Base-by-base conservation (phyloP, 92 coral and sea anemone species). In the Parazoanthus darwini region DNA sequence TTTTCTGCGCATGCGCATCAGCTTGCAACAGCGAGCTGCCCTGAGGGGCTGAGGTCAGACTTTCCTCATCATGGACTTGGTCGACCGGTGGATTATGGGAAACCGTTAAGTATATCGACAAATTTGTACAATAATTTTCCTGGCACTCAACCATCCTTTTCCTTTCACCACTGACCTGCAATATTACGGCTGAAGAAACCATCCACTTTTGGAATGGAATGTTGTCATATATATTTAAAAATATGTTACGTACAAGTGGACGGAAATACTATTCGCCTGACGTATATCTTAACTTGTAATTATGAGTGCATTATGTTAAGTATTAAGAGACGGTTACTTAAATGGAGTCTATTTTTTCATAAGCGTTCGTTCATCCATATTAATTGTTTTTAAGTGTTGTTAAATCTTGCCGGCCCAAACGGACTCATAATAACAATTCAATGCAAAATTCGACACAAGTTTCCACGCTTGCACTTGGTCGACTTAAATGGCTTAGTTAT, bases 101-200 rank as follows among this genome's bases (percentile, higher is more conserved):
- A 95, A 79, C 96, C 98, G 71, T 90, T 95, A 85, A 88, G 93
- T 80, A 95, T 95, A 90, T 82, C 98, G 13, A 93, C 98, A 16
- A 86, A 94, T 35, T 92, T 95, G 88, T 92, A 94, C 56, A 86
- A 92, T 68, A 92, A 92, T 42, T 94, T 85, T 56, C 86, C 94
- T 11, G 98, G 98, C 25, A 83, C 89, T 68, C 93, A 94, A 46
- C 89, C 94, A 0, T 85, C 92, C 16, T 94, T 84, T 83, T 86
- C 98, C 8, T 94, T 90, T 77, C 93, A 91, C 36, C 87, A 83
- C 43, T 83, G 87, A 83, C 54, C n/a, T 6, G 0, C 23, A 14
- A 58, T 58, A 58, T 1, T 14, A 58, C 4, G 25, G 25, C 25
- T 22, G 70, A 8, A 63, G 70, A 5, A 63, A 7, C n/a, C 26